Conservation (phyloP, 2,888 invertebrate species). For the Perizoma affinitatum region DNA sequence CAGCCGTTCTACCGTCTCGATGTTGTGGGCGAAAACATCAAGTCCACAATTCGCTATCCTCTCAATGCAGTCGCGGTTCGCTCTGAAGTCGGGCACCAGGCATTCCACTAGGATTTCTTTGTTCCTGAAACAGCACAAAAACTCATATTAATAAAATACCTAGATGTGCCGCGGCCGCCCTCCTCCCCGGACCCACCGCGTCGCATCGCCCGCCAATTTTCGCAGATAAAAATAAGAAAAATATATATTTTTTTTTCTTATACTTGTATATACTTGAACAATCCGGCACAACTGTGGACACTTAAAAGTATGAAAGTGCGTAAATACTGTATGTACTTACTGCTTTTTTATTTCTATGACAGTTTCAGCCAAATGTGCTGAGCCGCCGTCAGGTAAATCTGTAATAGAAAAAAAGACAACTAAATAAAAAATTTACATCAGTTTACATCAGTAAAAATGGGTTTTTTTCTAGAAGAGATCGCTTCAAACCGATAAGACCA, state of each 20-base stretch:
- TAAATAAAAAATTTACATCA: no score
- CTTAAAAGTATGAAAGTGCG: background rate
- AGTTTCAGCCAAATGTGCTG: constrained; percentile 96
- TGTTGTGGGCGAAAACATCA: constrained; percentile 99
- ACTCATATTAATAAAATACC: background rate
- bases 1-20: constrained; percentile 97
- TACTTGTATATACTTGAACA: no score
- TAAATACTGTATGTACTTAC: constrained; percentile 70
- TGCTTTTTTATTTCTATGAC: constrained; percentile 92
- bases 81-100: constrained; percentile 97
- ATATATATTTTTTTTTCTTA: no score
- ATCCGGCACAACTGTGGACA: background rate
- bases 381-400: constrained; percentile 97
- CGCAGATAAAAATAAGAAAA: no score
- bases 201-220: no score
- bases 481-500: no score
- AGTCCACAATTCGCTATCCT: constrained; percentile 92
- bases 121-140: constrained; percentile 79
- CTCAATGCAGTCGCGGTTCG: constrained; percentile 89
- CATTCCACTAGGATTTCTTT: constrained; percentile 96
- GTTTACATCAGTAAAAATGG: no score
- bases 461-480: no score
- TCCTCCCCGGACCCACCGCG: no score
- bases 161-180: no score
- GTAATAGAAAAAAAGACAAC: constrained; percentile 42